Base-by-base conservation (phyloP, 2,113 vertebrate species). In the Nothobranchius kuhntae region DNA sequence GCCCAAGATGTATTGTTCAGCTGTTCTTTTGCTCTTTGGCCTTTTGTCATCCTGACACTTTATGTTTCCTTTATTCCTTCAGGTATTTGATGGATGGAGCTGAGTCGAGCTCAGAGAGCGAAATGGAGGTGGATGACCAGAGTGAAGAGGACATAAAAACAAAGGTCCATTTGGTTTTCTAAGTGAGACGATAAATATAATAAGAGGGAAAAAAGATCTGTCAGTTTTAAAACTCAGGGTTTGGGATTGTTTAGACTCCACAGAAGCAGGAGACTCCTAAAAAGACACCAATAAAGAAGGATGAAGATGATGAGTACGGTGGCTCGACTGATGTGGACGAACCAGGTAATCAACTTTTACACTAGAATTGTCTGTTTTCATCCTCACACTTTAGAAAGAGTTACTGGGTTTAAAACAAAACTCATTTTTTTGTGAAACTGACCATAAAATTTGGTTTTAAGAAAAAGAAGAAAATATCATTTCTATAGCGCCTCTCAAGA, bases 51-150 rank as follows among this genome's bases (percentile, higher is more conserved):
- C 38, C 61, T 30, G 75, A 75, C 57, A 47, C 53, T 3, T 53
- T 72, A 61, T 55, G n/a, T 75, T 47, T 38, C 36, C 53, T 57
- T 36, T 69, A 61, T 60, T 52, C 42, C 56, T 51, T 3, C 36
- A 93, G 96, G 63, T 96, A 95, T 85, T 90, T 95, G 85, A 94
- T 96, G 91, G 93, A 92, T 36, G 92, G 94, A 15, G 88, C 89
- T 0, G 91, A 92, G 60, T 95, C 94, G 0, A 95, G 95, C 87
- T 94, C 93, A 0, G 94, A 92, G 56, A 92, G 88, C 3, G 90
- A 90, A 50, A 82, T 75, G 65, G 91, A 93, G 61, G 73, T 63
- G 10, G 88, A 87, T 0, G 81, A 90, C 2, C 66, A 85, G 67
- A 89, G 84, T 1, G 86, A 90, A 17, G 89, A 91, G 47, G 89